phyloP scores from a whole-genome alignment of 2,797 vertebrate genomes.

The Heterohyrax brucei region DNA sequence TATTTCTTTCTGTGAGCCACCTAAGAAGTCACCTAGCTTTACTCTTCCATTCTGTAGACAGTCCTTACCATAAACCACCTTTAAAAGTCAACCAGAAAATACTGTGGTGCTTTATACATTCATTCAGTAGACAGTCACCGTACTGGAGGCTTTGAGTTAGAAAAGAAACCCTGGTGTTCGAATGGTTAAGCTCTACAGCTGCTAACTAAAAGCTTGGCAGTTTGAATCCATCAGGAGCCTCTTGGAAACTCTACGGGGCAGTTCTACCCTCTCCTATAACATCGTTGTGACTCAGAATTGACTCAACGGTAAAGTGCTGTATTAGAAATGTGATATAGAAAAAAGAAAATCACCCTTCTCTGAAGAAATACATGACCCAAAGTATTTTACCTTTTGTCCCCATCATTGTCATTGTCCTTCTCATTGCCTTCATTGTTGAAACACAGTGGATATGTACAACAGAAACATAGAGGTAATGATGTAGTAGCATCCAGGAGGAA shows the following conservation, averaged over 20 bases:
- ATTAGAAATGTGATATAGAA: constrained; percentile 27
- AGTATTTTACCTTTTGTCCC: background rate
- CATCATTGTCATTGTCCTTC: too few relatives aligned
- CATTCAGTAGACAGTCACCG: background rate
- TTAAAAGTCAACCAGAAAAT: background rate
- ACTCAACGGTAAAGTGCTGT: too few relatives aligned
- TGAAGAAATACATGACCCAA: background rate
- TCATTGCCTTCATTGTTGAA: too few relatives aligned
- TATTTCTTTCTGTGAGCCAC: background rate
- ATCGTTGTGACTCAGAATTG: too few relatives aligned
- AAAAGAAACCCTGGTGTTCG: background rate
- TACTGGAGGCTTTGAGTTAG: background rate
- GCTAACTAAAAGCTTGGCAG: too few relatives aligned
- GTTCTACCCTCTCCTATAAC: too few relatives aligned
- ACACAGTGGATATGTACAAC: background rate
- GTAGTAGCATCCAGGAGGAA: background rate
- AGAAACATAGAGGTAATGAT: background rate
- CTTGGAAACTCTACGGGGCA: too few relatives aligned
- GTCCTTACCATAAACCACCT: background rate
- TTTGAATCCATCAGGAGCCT: too few relatives aligned
- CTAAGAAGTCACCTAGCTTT: background rate
- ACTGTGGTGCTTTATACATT: background rate
- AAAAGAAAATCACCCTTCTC: background rate
- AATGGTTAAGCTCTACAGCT: too few relatives aligned
- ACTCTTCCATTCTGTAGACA: background rate